phyloP scores from a whole-genome alignment of 2,888 invertebrate species.

The Hipparchia semele region DNA sequence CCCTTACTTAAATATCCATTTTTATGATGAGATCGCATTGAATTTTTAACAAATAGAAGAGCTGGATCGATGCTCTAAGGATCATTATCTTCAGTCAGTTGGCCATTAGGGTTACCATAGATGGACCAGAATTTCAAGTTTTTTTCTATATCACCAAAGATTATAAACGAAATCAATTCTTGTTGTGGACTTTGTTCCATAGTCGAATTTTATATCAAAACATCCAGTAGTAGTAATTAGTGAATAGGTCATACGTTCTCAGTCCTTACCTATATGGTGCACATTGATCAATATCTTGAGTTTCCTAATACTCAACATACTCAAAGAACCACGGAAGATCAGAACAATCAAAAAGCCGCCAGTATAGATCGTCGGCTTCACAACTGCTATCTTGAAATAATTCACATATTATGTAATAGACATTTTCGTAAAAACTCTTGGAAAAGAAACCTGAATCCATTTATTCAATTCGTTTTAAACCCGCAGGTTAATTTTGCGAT shows the following conservation, averaged over 20 bases:
- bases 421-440: no score
- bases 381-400: no score
- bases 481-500: no score
- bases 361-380: no score
- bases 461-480: not conserved
- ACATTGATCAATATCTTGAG: no score
- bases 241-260: no score
- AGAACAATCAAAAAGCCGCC: not conserved
- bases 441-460: not conserved
- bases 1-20: slow-evolving; percentile 14
- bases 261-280: no score
- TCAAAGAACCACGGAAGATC: not conserved
- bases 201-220: no score
- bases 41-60: slow-evolving; percentile 1
- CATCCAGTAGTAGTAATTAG: no score
- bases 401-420: no score
- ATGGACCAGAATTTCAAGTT: not conserved
- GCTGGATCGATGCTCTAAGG: slow-evolving; percentile 20
- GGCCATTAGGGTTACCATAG: not conserved
- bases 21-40: slow-evolving; percentile 5
- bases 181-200: not conserved
- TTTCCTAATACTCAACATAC: not conserved
- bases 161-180: not conserved
- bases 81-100: slow-evolving; percentile 33
- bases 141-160: not conserved